Base-by-base conservation (phyloP, 1,140 invertebrate genomes). In the Caenorhabditis briggsae region DNA sequence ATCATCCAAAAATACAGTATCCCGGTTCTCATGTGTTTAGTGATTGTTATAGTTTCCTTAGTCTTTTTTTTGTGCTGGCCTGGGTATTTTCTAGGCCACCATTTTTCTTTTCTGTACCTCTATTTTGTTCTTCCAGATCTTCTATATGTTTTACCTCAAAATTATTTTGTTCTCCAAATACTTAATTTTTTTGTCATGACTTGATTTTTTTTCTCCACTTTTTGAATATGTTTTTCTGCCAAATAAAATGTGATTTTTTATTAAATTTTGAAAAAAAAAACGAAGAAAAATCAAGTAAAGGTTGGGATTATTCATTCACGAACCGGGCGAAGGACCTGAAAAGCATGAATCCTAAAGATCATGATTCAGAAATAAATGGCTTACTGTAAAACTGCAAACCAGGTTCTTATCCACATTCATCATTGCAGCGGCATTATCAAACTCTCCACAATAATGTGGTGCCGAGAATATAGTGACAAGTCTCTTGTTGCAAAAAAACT, bases 321-420 rank as follows among this genome's bases (percentile, higher is more conserved):
- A 53, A 16, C 11, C 9, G 56, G 56, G n/a, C 56, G 56, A n/a
- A 58, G 56, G n/a, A 58, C n/a, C 56, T 58, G 56, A n/a, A 58
- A 58, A n/a, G n/a, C 16, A n/a, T 5, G n/a, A n/a, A 8, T 58
- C 16, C 56, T n/a, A 20, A 8, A 58, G 8, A 58, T n/a, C 16
- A 58, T 58, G 56, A n/a, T 14, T n/a, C 5, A 20, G n/a, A 20
- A 58, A 7, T 20, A 7, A 6, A n/a, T n/a, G 11, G 25, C 59
- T 78, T 12, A 61, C 59, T 9, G 59, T 61, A 61, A 61, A 61
- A n/a, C 84, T 86, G 50, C 88, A 88, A 41, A 98, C 98, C 70
- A 99, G 94, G 83, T 97, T 97, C 93, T 86, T 86, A 59, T 74
- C 58, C 20, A 91, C 89, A 58, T 86, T 89, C 61, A 91, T 58